These are phyloP conservation scores for Rhinichthys klamathensis DNA, from an alignment of 2,113 vertebrate genomes.

Conservation along the genomic window DNA sequence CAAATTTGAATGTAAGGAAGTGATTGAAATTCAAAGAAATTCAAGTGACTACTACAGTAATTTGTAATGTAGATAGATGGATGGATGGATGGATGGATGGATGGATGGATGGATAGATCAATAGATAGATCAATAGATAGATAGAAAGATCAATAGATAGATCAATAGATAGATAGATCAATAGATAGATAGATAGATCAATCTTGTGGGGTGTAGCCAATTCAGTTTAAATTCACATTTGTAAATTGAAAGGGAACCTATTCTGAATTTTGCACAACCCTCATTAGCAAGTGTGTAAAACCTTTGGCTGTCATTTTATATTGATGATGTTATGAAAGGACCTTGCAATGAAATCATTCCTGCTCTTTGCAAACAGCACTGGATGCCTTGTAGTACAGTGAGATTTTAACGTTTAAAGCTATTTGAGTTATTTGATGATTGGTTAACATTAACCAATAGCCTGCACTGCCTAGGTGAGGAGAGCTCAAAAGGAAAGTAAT, in stretches of 20 bases:
- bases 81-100: slow-evolving; percentile 14
- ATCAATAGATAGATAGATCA: neutral
- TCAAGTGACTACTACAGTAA: neutral
- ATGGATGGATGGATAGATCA: neutral
- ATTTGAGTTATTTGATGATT: neutral
- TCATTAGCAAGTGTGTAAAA: neutral
- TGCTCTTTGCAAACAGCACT: neutral
- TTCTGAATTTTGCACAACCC: slow-evolving; percentile 17
- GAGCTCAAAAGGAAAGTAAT: neutral
- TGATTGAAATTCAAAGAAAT: neutral
- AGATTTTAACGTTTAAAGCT: neutral
- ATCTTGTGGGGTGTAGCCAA: neutral
- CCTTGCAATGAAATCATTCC: neutral
- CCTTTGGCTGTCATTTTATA: slow-evolving; percentile 12
- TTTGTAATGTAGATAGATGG: neutral
- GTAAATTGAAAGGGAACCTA: neutral
- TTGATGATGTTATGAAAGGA: neutral
- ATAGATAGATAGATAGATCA: neutral
- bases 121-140: neutral
- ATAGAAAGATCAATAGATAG: neutral
- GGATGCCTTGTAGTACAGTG: neutral
- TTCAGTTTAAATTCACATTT: neutral
- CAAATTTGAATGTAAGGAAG: neutral
- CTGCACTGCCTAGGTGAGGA: neutral
- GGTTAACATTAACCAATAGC: neutral